These are phyloP conservation scores for Orbicella faveolata DNA, from an alignment of 64 coral and sea anemone genomes.

Conservation along the genomic window DNA sequence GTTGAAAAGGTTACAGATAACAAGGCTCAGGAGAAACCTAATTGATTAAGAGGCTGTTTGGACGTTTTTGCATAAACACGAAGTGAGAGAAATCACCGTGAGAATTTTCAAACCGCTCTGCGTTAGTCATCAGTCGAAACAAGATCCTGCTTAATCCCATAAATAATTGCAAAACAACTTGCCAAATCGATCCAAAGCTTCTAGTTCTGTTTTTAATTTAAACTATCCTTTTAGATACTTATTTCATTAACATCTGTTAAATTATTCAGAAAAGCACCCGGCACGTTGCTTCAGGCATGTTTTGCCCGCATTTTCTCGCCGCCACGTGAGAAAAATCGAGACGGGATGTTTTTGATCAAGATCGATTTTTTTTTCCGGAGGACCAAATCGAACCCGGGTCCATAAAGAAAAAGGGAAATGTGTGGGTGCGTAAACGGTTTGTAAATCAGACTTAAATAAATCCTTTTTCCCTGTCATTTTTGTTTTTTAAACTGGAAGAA, in stretches of 20 bases:
- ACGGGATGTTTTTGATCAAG: not conserved
- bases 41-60: not conserved
- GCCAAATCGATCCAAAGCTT: not conserved
- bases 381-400: not conserved
- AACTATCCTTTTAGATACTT: not conserved
- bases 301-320: not conserved
- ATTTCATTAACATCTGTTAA: slow-evolving; percentile 14
- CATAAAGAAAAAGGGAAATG: not conserved
- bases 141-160: slow-evolving; percentile 5
- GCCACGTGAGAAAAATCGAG: not conserved
- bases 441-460: not conserved
- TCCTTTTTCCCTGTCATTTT: not conserved
- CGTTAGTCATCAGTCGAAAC: not conserved
- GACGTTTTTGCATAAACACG: not conserved
- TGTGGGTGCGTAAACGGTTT: not conserved
- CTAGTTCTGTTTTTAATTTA: slow-evolving; percentile 1
- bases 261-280: not conserved
- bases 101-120: not conserved
- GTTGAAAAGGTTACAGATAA: slow-evolving; percentile 59
- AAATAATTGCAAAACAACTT: not conserved
- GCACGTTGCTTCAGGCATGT: not conserved
- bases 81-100: not conserved
- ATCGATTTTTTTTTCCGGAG: not conserved
- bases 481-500: no score
- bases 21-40: not conserved